Evolutionary conservation across 35 echinoderm and acorn worm genomes (phyloP), one percentile per base, ranked within the genome.

Genomic region (Apostichopus californicus): DNA sequence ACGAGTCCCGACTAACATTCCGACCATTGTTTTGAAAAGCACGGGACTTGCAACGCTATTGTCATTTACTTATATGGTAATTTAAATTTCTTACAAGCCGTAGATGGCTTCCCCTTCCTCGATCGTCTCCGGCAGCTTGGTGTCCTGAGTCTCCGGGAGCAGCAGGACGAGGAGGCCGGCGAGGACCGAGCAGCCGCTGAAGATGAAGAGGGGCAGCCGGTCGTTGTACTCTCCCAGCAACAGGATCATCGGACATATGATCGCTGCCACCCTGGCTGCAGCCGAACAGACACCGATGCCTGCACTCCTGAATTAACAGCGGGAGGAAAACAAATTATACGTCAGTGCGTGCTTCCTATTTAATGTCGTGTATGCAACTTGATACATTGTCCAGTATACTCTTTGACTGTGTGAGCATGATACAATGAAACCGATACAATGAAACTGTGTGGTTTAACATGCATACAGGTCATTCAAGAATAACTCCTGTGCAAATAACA

Each of bases 31-130:
- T 46, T 46, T 46, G 34, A 46, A 46, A 46, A 34, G 1, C 28
- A 34, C 28, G 28, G 28, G 28, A 34, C 28, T 34, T 1, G 28
- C 28, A 2, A 34, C 1, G 28, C 28, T 34, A 46, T 46, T 46
- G 34, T 46, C 34, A 46, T 46, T 46, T 46, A 3, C 34, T 0
- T 46, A 46, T 46, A 46, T 46, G 34, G 34, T 46, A 46, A 46
- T 61, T 59, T 17, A 58, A 58, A 85, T 60, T 12, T 60, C 81
- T 85, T 85, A 85, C 81, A 85, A 85, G 81, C 81, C 81, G 26
- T 85, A 85, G 20, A 95, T 78, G 18, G 66, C 58, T 73, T 95
- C 94, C 56, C 91, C 94, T 90, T 95, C 94, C 57, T 89, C 86
- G 6, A 95, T 54, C 6, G 94, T 95, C 54, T 92, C 91, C 9